Evolutionary conservation across 92 coral and sea anemone genomes (phyloP).

Genomic region (Palythoa grandis): DNA sequence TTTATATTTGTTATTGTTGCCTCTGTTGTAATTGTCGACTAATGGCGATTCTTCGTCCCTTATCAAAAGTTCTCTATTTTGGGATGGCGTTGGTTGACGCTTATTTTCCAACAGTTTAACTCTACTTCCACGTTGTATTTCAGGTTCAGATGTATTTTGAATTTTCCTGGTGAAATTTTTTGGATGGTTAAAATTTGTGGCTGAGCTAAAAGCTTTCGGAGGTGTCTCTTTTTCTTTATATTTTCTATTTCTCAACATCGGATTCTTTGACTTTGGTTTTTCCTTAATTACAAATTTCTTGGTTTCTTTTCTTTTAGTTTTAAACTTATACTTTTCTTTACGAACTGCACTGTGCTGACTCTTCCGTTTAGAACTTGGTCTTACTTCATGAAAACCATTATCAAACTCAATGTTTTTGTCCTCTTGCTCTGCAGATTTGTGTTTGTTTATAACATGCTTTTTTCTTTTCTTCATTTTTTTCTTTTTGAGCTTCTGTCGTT

Average conservation of each 20-base stretch:
- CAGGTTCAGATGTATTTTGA: no score
- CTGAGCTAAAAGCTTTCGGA: neutral
- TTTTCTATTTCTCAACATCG: neutral
- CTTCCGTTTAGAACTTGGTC: neutral
- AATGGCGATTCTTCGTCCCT: neutral
- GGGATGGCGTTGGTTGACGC: neutral
- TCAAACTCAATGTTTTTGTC: neutral
- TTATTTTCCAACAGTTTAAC: neutral
- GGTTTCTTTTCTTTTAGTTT: neutral
- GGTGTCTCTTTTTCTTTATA: neutral
- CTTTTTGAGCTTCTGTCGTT: constrained; percentile 32
- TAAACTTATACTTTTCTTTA: neutral
- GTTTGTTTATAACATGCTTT: neutral
- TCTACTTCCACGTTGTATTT: neutral
- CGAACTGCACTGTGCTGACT: neutral
- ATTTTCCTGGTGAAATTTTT: neutral
- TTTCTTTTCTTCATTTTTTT: neutral
- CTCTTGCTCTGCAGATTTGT: neutral
- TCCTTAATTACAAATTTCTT: constrained; percentile 31
- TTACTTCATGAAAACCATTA: neutral
- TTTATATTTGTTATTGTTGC: neutral
- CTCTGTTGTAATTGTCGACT: neutral
- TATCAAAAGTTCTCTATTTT: neutral
- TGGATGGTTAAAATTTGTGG: neutral
- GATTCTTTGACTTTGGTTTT: neutral